phyloP scores from a whole-genome alignment of 23 tunicate species.

The Clavelina lepadiformis region DNA sequence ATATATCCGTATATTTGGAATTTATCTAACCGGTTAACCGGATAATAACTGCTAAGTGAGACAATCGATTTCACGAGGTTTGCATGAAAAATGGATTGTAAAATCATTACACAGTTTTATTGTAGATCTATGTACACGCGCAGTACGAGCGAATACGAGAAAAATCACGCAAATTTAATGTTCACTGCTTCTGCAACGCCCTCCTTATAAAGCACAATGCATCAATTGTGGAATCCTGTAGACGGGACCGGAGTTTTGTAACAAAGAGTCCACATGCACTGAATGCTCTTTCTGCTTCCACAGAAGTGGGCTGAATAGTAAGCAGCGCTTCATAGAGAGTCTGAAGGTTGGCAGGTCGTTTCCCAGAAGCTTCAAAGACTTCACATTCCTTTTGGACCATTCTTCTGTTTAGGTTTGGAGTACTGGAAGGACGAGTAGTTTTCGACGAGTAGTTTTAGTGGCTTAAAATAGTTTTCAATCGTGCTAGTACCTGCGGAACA shows the following conservation, averaged over 20 bases:
- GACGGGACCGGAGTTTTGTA: slow-evolving; percentile 28
- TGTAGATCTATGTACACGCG: too few relatives aligned
- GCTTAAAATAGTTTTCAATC: too few relatives aligned
- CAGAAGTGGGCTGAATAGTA: slow-evolving; percentile 41
- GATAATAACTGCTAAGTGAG: too few relatives aligned
- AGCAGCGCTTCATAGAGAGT: slow-evolving; percentile 47
- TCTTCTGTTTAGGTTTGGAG: slow-evolving; percentile 35
- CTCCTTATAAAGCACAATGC: slow-evolving; percentile 44
- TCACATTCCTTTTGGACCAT: slow-evolving; percentile 44
- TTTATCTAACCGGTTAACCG: too few relatives aligned
- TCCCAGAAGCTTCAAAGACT: slow-evolving; percentile 56
- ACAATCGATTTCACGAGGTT: too few relatives aligned
- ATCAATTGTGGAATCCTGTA: slow-evolving; percentile 23
- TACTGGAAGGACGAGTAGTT: slow-evolving; percentile 26
- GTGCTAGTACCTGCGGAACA: too few relatives aligned
- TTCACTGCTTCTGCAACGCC: slow-evolving; percentile 38
- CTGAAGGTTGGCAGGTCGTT: slow-evolving; percentile 43
- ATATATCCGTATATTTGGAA: too few relatives aligned
- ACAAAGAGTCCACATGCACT: slow-evolving; percentile 45
- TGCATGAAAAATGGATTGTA: too few relatives aligned
- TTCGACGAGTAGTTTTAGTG: too few relatives aligned
- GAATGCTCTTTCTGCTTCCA: slow-evolving; percentile 63
- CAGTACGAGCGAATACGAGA: not conserved
- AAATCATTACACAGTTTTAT: too few relatives aligned
- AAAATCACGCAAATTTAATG: slow-evolving; percentile 16